Base-by-base conservation (phyloP, 2,113 vertebrate genomes). In the Fulica atra region DNA sequence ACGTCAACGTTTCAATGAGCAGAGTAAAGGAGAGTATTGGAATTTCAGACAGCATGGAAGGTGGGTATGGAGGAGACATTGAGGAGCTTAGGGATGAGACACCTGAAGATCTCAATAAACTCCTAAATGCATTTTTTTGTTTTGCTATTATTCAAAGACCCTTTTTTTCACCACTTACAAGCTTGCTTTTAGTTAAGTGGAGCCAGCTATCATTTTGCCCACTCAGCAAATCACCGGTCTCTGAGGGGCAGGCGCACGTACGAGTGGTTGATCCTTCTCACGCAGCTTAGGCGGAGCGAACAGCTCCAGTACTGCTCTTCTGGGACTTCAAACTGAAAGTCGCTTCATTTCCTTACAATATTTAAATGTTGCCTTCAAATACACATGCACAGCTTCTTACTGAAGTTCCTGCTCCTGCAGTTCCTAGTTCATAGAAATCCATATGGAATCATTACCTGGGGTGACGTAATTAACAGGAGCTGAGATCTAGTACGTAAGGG, bases 151-250 rank as follows among this genome's bases (percentile, higher is more conserved):
- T 46, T 94, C 29, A 83, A 78, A 82, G n/a, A 57, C 51, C 53
- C 91, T 42, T 80, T 65, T 46, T 63, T 77, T 94, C 69, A 88
- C 82, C 50, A 72, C 61, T 81, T 88, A 16, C 5, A 77, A 96
- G 76, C 78, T 94, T 85, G 66, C 13, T 74, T 93, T 68, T n/a
- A 65, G 68, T 79, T 97, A 35, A 92, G 88, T 85, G 85, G 76
- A 92, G 51, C 26, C 82, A 86, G 38, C 56, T 40, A 48, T 84
- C 6, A 7, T 93, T 94, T 92, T 87, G 88, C 80, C 86, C 29
- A 12, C 54, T 77, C 33, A 59, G 76, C 31, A 28, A 23, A 78
- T 96, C 89, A 63, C 95, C 70, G 56, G 74, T 85, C 87, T 94
- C 40, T 79, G 94, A 89, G 91, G 85, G 57, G 10, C 89, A 70